phyloP scores from a whole-genome alignment of 2,797 vertebrate species.

The Ceyx erithaca region DNA sequence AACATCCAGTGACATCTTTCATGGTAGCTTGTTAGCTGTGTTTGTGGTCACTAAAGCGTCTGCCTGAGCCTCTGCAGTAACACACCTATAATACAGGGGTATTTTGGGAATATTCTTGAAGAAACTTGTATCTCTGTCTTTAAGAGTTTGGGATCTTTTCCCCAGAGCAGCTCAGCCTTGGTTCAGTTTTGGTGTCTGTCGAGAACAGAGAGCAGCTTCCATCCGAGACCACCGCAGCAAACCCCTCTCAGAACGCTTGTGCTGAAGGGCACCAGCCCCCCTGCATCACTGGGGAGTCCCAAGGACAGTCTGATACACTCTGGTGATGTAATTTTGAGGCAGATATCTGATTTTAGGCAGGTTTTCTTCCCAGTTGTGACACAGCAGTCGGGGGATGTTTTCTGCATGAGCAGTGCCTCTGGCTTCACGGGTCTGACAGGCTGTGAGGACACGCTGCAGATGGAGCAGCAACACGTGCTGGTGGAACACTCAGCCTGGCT shows the following conservation, averaged over 20 bases:
- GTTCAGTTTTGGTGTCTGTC: neutral
- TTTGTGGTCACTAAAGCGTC: neutral
- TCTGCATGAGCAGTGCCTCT: neutral
- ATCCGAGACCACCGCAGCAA: neutral
- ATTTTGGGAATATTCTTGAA: neutral
- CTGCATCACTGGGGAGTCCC: accelerated
- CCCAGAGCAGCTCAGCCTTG: neutral
- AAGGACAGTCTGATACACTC: neutral
- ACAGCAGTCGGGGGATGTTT: neutral
- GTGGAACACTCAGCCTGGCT: neutral
- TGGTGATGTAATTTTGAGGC: neutral
- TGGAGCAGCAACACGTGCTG: accelerated
- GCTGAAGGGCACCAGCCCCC: neutral
- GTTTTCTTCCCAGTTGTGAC: neutral
- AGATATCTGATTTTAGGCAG: too few relatives aligned
- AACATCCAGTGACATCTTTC: accelerated
- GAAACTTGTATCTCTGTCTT: neutral
- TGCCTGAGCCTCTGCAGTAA: neutral
- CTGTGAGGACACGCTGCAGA: neutral
- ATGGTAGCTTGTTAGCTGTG: accelerated
- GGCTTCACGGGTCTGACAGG: neutral
- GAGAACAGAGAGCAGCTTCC: neutral
- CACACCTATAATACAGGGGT: accelerated
- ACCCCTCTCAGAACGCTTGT: neutral
- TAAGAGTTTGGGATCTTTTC: neutral